Evolutionary conservation across 2,888 invertebrate species (phyloP).

Genomic region (Apodemia duryi): DNA sequence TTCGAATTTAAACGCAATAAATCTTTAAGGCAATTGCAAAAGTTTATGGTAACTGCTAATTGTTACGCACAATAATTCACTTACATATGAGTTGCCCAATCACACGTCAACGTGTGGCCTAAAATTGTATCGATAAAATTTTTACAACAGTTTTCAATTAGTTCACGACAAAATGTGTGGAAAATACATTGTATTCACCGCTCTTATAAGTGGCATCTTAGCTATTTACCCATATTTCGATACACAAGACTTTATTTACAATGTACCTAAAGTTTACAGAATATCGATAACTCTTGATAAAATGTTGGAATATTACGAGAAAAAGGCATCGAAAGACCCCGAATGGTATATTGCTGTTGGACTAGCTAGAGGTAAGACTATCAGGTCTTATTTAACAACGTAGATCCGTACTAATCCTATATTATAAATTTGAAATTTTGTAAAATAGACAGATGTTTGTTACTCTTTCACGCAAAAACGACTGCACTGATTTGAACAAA

Average conservation of each 20-base stretch:
- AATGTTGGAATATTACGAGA: constrained; percentile 62
- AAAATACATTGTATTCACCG: constrained; percentile 47
- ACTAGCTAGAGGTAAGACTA: constrained; percentile 57
- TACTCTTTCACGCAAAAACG: too few relatives aligned
- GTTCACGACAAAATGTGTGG: constrained; percentile 54
- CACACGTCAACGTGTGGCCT: constrained; percentile 47
- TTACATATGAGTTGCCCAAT: constrained; percentile 44
- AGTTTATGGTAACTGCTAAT: constrained; percentile 23
- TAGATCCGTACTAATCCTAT: neutral
- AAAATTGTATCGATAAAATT: constrained; percentile 41
- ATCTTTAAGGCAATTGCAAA: neutral
- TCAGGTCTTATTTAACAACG: neutral
- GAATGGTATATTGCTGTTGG: constrained; percentile 67
- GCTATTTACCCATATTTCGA: constrained; percentile 71
- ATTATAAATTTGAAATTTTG: too few relatives aligned
- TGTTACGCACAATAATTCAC: constrained; percentile 11
- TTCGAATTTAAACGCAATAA: neutral
- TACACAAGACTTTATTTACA: constrained; percentile 72
- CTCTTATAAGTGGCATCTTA: constrained; percentile 34
- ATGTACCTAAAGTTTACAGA: constrained; percentile 70
- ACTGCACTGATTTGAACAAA: too few relatives aligned
- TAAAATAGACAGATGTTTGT: too few relatives aligned
- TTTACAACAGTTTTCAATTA: constrained; percentile 38
- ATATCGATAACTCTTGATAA: constrained; percentile 66
- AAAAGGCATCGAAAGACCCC: constrained; percentile 69